Evolutionary conservation across 2,888 invertebrate species (phyloP), one percentile per base, ranked within the genome.

Genomic region (Ariolimax columbianus): DNA sequence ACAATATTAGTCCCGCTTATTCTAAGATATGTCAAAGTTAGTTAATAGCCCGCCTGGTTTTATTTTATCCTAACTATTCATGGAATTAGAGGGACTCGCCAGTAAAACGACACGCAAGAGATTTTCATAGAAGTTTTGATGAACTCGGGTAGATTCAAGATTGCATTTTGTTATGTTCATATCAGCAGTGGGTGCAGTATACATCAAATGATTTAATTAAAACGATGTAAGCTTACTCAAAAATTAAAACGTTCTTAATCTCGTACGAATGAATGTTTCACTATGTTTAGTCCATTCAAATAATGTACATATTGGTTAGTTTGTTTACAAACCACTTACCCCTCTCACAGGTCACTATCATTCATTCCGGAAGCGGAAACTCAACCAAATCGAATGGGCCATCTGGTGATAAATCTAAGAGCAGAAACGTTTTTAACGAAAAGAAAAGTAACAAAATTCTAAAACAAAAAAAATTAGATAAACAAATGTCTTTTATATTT

Each of bases 281-380:
- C 30, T 33, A 33, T 33, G 1, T 33, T 66, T 33, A 14, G 30
- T 6, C 7, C 33, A 1, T 30, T 6, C 30, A 30, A 33, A 63
- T 14, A 1, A 33, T 66, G 30, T 33, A 66, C 51, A 75, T 33
- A 26, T 47, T 47, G 0, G 36, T 68, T 43, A 79, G 66, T 68
- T 68, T 80, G 68, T 80, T 80, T 80, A 68, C 47, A 80, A 1
- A 36, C 23, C 43, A 47, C 33, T 68, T 68, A 66, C 51, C 68
- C 68, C 78, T 66, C 78, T 68, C 79, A 77, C 63, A 68, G 68
- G 26, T 80, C 80, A 40, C 66, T 80, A 68, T 80, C 80, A 68
- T 43, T 80, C 68, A 68, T 68, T 80, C 80, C 80, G 80, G 80
- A 80, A 80, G 33, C 80, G 80, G 80, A 80, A 68, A 40, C n/a